A percentile compares a stretch with the other conserved stretches of the same genome.
Evolutionary conservation across 2,888 invertebrate species (phyloP).

Genomic region (Oscheius myriophilus): DNA sequence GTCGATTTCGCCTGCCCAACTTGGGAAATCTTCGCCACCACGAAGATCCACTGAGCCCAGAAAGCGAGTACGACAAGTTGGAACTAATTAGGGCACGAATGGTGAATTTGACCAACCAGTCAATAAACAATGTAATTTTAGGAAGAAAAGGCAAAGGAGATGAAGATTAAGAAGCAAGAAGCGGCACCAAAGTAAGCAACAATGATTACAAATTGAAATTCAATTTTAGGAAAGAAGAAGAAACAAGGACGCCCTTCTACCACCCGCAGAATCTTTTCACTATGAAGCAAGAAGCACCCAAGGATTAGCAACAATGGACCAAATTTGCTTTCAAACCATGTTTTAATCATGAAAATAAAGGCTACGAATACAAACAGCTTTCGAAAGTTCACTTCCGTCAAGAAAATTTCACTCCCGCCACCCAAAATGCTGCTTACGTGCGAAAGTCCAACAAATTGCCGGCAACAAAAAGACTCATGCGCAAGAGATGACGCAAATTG

Average conservation of each 20-base stretch:
- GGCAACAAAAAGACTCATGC: too few species aligned
- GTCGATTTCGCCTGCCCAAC: slow-evolving; percentile 42
- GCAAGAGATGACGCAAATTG: too few species aligned
- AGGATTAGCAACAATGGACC: not conserved
- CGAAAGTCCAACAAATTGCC: too few species aligned
- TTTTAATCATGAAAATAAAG: too few species aligned
- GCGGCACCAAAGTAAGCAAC: not conserved
- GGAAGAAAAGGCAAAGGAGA: slow-evolving; percentile 14
- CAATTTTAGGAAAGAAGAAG: not conserved
- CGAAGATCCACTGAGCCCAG: slow-evolving; percentile 31
- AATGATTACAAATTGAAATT: too few species aligned
- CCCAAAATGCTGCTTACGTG: too few species aligned
- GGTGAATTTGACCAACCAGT: not conserved
- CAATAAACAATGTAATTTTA: not conserved
- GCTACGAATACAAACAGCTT: too few species aligned
- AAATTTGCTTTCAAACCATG: too few species aligned
- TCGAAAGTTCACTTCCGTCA: too few species aligned
- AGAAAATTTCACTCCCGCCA: too few species aligned
- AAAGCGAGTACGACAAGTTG: slow-evolving; percentile 34
- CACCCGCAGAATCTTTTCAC: slow-evolving; percentile 24
- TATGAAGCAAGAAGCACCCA: slow-evolving; percentile 3
- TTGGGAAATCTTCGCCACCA: slow-evolving; percentile 38
- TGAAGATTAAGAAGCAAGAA: not conserved
- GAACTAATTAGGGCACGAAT: slow-evolving; percentile 27
- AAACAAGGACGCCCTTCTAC: slow-evolving; percentile 20